These are phyloP conservation scores for Camptogramma bilineatum DNA, from an alignment of 2,888 invertebrate genomes.

Conservation along the genomic window DNA sequence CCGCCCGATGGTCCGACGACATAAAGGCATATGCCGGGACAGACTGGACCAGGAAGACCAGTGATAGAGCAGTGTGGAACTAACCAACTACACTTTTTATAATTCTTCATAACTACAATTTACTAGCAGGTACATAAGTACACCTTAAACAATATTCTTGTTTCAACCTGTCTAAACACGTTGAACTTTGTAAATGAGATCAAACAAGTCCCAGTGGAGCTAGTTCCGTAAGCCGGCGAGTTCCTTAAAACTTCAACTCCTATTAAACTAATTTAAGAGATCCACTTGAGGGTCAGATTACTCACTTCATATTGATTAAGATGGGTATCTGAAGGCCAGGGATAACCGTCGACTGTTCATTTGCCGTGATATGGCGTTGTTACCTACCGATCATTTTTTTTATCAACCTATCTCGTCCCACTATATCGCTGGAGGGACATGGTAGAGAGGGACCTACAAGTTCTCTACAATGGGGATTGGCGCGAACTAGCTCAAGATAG, in stretches of 20 bases:
- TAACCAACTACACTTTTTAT: no score
- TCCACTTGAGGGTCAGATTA: slow-evolving; percentile 30
- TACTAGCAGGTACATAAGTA: background rate
- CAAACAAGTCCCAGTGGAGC: background rate
- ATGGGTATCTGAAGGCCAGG: slow-evolving; percentile 18
- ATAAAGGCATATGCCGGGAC: no score
- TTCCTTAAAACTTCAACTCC: slow-evolving; percentile 23
- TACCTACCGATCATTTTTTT: no score
- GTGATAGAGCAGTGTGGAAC: no score
- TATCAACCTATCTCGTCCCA: no score
- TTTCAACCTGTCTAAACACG: background rate
- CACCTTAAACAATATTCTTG: background rate
- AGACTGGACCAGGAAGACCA: no score
- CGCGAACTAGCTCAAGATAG: no score
- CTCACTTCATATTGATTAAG: slow-evolving; percentile 36
- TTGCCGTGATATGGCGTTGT: background rate
- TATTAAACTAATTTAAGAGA: slow-evolving; percentile 31
- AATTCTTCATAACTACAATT: no score
- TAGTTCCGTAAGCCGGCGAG: background rate
- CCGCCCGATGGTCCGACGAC: no score
- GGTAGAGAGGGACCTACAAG: no score
- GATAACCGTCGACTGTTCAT: background rate
- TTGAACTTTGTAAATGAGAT: background rate
- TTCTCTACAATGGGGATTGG: no score
- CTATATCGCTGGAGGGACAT: no score